Conservation (phyloP, 2,113 vertebrate genomes). For the Lathamus discolor region DNA sequence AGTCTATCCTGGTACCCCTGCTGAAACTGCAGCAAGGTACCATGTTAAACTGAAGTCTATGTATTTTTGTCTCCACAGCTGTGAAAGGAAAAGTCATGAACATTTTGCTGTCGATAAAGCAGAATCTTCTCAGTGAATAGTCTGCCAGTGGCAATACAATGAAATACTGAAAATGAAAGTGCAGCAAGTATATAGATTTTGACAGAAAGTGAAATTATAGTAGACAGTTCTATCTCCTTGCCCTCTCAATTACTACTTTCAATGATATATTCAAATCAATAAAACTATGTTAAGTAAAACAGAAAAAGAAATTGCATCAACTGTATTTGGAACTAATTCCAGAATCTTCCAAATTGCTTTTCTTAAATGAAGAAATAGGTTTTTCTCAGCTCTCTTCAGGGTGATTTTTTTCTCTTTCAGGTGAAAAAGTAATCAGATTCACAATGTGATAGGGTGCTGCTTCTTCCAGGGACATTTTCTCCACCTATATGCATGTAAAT, state of each 20-base stretch:
- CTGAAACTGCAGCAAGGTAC: not conserved
- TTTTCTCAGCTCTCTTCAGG: not conserved
- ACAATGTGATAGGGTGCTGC: not conserved
- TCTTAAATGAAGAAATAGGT: not conserved
- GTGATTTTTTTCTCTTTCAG: not conserved
- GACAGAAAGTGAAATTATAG: conserved; percentile 25
- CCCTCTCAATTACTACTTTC: not conserved
- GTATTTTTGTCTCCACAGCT: not conserved
- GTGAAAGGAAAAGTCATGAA: not conserved
- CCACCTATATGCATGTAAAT: not conserved
- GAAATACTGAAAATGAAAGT: not conserved
- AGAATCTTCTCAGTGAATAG: not conserved
- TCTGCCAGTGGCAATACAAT: not conserved
- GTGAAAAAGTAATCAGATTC: not conserved
- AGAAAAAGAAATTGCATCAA: conserved; percentile 3
- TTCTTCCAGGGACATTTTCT: not conserved
- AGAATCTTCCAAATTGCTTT: not conserved
- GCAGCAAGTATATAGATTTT: not conserved
- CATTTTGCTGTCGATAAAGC: not conserved
- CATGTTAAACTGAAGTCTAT: not conserved
- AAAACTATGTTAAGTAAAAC: conserved; percentile 10
- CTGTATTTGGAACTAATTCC: not conserved
- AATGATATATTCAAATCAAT: conserved; percentile 41
- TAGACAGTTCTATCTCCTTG: not conserved
- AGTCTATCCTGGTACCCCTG: not conserved